Evolutionary conservation across 2,113 vertebrate species (phyloP), one percentile per base, ranked within the genome.

Genomic region (Ibidorhyncha struthersii): DNA sequence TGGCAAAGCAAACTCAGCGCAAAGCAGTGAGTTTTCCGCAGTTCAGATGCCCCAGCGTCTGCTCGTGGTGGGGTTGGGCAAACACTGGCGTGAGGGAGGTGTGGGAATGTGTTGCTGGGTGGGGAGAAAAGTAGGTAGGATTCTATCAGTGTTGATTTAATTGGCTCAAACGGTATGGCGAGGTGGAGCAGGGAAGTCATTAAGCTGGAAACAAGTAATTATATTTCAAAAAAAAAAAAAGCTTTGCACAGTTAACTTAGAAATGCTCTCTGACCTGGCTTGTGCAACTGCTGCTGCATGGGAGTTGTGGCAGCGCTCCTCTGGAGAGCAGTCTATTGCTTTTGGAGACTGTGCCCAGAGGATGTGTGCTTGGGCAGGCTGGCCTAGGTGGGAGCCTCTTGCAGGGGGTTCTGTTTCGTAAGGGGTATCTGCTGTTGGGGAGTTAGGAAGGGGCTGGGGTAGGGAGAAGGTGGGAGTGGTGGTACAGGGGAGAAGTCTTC

Each of bases 11-110:
- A 85, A 52, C 5, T 32, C 20, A 7, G 18, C 38, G 6, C 17
- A 5, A 58, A 47, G 47, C 1, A 3, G 41, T 0, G 5, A n/a
- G 45, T 2, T 3, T 50, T 43, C 36, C 0, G 0, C 18, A 5
- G n/a, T 21, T 77, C 0, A 14, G 38, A 14, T 34, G 29, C 52
- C 52, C 8, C 16, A 5, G 6, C 0, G 1, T 55, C 47, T n/a
- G 43, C 73, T 78, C 0, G 4, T 36, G 16, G 12, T 58, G 25
- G 22, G 63, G 43, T 47, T 26, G 34, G 43, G 82, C 14, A 12
- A 43, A 63, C 26, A 0, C 2, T 36, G 61, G 43, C 1, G 3
- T 16, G 27, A 25, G 61, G 65, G 49, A 93, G 52, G 69, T 59
- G 56, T 0, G 8, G 73, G 73, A 89, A 65, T 53, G 70, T 7